Base-by-base conservation (phyloP, 2,888 invertebrate species). In the Phengaris arion region DNA sequence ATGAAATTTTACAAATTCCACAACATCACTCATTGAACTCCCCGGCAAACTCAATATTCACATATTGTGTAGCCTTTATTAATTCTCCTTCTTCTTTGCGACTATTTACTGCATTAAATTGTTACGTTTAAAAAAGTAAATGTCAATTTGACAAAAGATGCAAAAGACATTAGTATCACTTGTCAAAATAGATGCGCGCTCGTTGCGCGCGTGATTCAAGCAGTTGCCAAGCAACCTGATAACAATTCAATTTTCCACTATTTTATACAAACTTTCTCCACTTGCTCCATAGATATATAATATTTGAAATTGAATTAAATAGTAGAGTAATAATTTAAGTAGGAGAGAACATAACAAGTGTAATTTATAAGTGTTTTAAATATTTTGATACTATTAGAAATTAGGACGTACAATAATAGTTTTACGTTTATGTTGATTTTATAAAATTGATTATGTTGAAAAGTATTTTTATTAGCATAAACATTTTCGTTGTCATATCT, bases 141-240 rank as follows among this genome's bases (percentile, higher is more conserved):
- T 35, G 64, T 35, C 64, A 45, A 22, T 64, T 10, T 64, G 13
- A 35, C 35, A 64, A 64, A 35, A 35, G 64, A 45, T 35, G 13
- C 35, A 64, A 64, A 35, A 35, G 64, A 45, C 64, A 45, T 35
- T 35, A 12, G 64, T 15, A n/a, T 74, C 52, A 10, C 3, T 68
- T 54, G 68, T 54, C 74, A 52, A 54, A 46, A 10, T 52, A 6
- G 51, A 35, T 52, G 51, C 57, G 35, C 51, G 55, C 51, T 45
- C 45, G 35, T 68, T 75, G 80, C 88, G 90, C 92, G 92, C 89
- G 90, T 84, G 86, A 88, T 92, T 92, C 84, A 88, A 93, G 86
- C 86, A 78, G 92, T 93, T 89, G 90, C 93, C 82, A 85, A 84
- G 93, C 92, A 92, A 93, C 93, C 80, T 78, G 77, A 81, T 82